These are phyloP conservation scores for Alviniconcha marisindica DNA, from an alignment of 1,140 invertebrate species.

Conservation along the genomic window DNA sequence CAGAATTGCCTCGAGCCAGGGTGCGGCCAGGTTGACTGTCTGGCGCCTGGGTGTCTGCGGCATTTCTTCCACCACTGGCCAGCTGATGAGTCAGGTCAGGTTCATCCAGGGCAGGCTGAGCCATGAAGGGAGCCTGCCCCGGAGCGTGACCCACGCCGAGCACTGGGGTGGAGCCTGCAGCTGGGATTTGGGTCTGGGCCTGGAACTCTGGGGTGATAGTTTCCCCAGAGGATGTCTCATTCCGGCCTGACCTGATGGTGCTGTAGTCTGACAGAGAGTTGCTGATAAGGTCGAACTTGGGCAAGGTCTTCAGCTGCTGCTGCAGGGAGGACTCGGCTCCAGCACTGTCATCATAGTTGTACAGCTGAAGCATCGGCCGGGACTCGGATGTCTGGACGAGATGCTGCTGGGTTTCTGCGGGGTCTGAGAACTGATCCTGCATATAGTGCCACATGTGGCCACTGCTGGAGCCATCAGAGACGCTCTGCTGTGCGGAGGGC, in stretches of 20 bases:
- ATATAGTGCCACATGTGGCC: constrained; percentile 6
- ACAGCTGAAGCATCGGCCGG: constrained; percentile 3
- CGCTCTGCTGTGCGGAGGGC: not conserved
- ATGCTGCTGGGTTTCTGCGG: no score
- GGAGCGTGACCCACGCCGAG: no score
- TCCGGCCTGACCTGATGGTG: not conserved
- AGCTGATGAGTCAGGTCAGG: not conserved
- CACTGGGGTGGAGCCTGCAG: no score
- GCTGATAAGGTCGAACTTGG: not conserved
- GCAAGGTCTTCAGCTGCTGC: not conserved
- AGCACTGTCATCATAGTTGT: not conserved
- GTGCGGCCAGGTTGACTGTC: no score
- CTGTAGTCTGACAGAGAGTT: not conserved
- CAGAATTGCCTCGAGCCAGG: not conserved
- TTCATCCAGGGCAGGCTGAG: not conserved
- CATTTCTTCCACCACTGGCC: not conserved
- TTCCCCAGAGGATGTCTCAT: not conserved
- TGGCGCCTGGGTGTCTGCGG: not conserved
- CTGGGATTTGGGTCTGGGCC: no score
- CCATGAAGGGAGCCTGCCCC: no score
- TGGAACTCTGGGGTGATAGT: not conserved
- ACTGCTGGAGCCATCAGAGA: not conserved
- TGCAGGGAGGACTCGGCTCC: not conserved
- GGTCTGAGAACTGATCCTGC: constrained; percentile 16
- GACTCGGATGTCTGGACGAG: not conserved